These are phyloP conservation scores for Mystacides longicornis DNA, from an alignment of 2,888 invertebrate genomes.

Conservation along the genomic window DNA sequence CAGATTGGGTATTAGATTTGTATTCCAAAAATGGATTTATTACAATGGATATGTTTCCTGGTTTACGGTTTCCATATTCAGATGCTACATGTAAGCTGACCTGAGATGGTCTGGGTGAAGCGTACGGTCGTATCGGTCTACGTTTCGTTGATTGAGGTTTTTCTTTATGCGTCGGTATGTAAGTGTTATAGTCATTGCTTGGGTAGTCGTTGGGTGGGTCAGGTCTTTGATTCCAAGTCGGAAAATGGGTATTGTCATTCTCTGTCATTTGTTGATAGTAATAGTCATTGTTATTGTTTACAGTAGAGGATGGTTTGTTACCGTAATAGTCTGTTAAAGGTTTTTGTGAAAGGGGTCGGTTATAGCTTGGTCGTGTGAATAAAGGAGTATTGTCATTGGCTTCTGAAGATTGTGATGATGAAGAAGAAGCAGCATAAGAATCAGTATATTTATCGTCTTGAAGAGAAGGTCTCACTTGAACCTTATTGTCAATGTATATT, in stretches of 20 bases:
- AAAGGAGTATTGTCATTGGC: conserved; percentile 15
- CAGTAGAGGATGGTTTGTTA: conserved; percentile 13
- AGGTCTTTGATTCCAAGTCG: conserved; percentile 14
- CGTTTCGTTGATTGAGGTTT: conserved; percentile 3
- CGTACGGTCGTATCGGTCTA: conserved; percentile 10
- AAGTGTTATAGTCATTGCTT: conserved; percentile 9
- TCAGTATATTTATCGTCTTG: neutral
- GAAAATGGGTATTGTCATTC: conserved; percentile 15
- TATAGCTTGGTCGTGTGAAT: conserved; percentile 22
- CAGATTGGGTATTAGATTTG: conserved; percentile 5
- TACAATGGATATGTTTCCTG: conserved; percentile 21
- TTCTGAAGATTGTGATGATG: conserved; percentile 12
- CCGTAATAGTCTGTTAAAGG: conserved; percentile 13
- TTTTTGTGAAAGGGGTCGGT: conserved; percentile 21
- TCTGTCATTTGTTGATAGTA: conserved; percentile 3
- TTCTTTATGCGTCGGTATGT: conserved; percentile 13
- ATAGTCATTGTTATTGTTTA: conserved; percentile 10
- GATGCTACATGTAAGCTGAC: conserved; percentile 22
- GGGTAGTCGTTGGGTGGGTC: conserved; percentile 5
- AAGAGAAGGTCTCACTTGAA: neutral
- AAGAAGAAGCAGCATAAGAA: neutral
- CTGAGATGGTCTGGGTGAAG: conserved; percentile 10
- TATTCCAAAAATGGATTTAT: conserved; percentile 21
- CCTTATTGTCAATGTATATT: conserved; percentile 24
- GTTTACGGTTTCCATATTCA: conserved; percentile 19